phyloP scores from a whole-genome alignment of 2,888 invertebrate genomes.

The Hydrotaea cyrtoneurina region DNA sequence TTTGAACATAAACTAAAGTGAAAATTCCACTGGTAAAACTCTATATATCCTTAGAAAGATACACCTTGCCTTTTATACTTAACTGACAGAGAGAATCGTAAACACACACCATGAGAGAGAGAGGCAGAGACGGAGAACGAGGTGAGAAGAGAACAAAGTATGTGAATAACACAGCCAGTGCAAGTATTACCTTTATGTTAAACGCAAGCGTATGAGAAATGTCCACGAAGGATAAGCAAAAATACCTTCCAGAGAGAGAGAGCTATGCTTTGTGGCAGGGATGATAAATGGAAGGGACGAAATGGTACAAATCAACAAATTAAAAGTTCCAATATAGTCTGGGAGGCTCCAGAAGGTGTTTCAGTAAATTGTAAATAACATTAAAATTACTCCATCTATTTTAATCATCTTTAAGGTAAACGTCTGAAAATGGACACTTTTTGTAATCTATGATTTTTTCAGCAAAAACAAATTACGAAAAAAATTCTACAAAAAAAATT shows the following conservation, averaged over 20 bases:
- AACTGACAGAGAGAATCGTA: not conserved
- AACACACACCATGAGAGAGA: not conserved
- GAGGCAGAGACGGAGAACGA: not conserved
- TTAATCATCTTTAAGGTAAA: too few relatives aligned
- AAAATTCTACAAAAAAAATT: too few relatives aligned
- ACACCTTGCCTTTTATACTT: not conserved
- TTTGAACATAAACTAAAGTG: slow-evolving; percentile 57
- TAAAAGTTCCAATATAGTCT: too few relatives aligned
- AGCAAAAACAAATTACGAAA: too few relatives aligned
- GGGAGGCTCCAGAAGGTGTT: too few relatives aligned
- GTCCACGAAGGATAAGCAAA: not conserved
- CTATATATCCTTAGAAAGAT: slow-evolving; percentile 30
- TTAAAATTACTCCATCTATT: too few relatives aligned
- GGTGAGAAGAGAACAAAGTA: not conserved
- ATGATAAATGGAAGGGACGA: too few relatives aligned
- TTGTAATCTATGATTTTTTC: too few relatives aligned
- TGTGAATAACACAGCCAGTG: not conserved
- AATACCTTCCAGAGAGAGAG: not conserved
- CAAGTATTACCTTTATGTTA: not conserved
- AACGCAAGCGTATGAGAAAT: slow-evolving; percentile 59
- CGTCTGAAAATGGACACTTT: too few relatives aligned
- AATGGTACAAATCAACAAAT: too few relatives aligned
- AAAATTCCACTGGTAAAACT: not conserved
- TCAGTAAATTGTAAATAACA: too few relatives aligned
- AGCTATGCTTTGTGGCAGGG: not conserved